phyloP scores from a whole-genome alignment of 2,113 vertebrate species.

The Corydoras sp. region DNA sequence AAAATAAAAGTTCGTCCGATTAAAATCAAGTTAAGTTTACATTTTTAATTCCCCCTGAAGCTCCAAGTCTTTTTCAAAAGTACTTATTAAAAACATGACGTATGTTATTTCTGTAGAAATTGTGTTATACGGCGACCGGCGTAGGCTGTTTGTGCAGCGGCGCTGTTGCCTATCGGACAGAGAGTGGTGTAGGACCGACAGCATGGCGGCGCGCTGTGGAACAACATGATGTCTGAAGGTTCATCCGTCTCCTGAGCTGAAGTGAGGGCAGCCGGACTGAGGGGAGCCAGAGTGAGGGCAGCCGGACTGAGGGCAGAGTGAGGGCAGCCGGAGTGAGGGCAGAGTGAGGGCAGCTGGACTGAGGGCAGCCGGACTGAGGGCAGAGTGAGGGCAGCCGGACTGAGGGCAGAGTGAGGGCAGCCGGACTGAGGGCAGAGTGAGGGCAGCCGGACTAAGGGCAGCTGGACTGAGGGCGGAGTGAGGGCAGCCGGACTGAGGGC shows the following conservation, averaged over 20 bases:
- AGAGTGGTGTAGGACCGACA: slow-evolving; percentile 24
- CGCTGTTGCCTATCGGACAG: slow-evolving; percentile 48
- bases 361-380: too few species aligned
- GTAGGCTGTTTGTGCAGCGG: too few species aligned
- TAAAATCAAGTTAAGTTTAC: too few species aligned
- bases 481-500: background rate
- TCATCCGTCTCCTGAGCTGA: background rate
- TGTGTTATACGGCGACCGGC: too few species aligned
- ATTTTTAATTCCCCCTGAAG: too few species aligned
- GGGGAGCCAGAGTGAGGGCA: background rate
- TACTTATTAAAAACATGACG: too few species aligned
- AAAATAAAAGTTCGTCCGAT: too few species aligned
- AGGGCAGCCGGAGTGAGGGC: too few species aligned
- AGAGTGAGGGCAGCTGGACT: background rate
- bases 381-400: background rate
- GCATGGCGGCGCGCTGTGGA: slow-evolving; percentile 41
- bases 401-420: background rate
- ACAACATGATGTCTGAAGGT: background rate
- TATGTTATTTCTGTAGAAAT: too few species aligned
- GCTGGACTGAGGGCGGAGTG: background rate
- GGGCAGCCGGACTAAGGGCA: background rate
- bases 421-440: background rate
- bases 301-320: background rate
- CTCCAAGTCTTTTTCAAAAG: too few species aligned
- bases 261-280: too few species aligned